Evolutionary conservation across 23 tunicate species (phyloP).

Genomic region (Styela plicata): DNA sequence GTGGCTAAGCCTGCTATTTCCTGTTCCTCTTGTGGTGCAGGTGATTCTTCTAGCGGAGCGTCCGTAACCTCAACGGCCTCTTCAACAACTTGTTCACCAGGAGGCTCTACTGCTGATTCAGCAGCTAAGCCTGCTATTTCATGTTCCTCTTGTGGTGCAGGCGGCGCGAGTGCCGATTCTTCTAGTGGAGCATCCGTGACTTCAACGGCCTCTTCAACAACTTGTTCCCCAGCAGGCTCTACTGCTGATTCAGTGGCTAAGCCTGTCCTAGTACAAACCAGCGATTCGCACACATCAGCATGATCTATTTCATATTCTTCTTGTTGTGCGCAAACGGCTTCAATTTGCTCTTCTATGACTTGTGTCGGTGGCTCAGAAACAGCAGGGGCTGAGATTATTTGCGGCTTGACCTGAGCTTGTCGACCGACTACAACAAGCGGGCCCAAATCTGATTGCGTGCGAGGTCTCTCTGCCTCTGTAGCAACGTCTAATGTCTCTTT

Average conservation of each 20-base stretch:
- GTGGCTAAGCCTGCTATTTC: too few species aligned
- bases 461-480: neutral
- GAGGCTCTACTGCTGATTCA: constrained; percentile 13
- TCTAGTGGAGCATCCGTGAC: too few species aligned
- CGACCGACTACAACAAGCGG: neutral
- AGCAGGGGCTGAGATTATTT: neutral
- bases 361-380: neutral
- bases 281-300: neutral
- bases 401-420: neutral
- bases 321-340: neutral
- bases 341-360: neutral
- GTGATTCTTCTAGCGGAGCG: too few species aligned
- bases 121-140: too few species aligned
- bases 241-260: constrained; percentile 2
- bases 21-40: too few species aligned
- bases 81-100: too few species aligned
- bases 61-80: too few species aligned
- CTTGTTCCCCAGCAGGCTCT: constrained; percentile 27
- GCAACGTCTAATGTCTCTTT: neutral
- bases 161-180: constrained; percentile 3
- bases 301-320: neutral
- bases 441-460: neutral
- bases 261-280: neutral
- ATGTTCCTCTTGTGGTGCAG: too few species aligned
- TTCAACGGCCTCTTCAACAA: neutral